phyloP scores from a whole-genome alignment of 1,140 invertebrate species.

The Bombyx mori region DNA sequence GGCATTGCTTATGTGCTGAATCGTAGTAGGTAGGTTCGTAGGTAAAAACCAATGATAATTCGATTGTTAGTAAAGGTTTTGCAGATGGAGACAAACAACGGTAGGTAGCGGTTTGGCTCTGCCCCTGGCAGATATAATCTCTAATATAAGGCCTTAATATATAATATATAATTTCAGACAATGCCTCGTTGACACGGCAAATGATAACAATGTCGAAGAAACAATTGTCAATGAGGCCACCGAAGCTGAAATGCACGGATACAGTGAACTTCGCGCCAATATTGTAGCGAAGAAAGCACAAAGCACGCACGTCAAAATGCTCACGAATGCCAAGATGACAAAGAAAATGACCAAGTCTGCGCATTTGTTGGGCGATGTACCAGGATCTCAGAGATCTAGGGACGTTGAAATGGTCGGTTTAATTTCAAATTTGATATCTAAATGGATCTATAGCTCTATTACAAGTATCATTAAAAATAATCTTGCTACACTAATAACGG shows the following conservation, averaged over 20 bases:
- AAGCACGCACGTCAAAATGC: conserved; percentile 33
- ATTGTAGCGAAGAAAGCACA: conserved; percentile 48
- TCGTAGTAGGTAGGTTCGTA: too few species aligned
- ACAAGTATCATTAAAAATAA: too few species aligned
- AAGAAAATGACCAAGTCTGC: conserved; percentile 8
- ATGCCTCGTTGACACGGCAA: conserved; percentile 21
- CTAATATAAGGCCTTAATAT: too few species aligned
- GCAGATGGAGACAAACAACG: too few species aligned
- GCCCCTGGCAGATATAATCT: too few species aligned
- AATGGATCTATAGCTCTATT: too few species aligned
- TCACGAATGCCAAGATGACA: conserved; percentile 4
- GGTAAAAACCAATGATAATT: too few species aligned
- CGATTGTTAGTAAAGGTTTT: too few species aligned
- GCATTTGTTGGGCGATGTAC: conserved; percentile 1
- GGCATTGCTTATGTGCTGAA: too few species aligned
- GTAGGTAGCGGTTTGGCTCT: too few species aligned
- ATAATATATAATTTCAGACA: conserved; percentile 14
- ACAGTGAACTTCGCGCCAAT: conserved; percentile 25
- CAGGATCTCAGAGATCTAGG: conserved; percentile 1
- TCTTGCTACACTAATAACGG: too few species aligned
- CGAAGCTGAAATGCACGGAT: conserved; percentile 21
- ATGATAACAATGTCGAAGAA: conserved; percentile 8
- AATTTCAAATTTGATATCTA: not conserved
- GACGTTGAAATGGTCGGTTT: conserved; percentile 1
- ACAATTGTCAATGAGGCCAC: conserved; percentile 8